Base-by-base conservation (phyloP, 1,140 invertebrate species). In the Polypedilum vanderplanki region DNA sequence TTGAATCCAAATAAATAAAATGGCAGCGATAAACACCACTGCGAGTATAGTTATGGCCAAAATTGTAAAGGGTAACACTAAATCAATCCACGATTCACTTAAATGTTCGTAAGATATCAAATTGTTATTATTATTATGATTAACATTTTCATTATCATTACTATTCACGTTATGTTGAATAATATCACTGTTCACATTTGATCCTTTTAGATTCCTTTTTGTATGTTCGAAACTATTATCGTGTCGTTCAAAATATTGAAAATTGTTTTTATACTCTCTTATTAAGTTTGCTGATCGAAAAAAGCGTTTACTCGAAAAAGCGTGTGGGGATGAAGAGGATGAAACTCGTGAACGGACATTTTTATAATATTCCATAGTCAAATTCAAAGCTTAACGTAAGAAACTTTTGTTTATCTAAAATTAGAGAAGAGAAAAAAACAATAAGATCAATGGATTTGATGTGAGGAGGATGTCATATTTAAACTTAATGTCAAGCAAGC, bases 31-130 rank as follows among this genome's bases (percentile, higher is more conserved):
- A 12, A 70, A 18, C 0, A 70, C 7, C 9, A 70, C 65, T 20
- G 17, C 65, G 17, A 70, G 3, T 20, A 70, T 70, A 10, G 65
- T 70, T 18, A 70, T 70, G 18, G 17, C 65, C 17, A 70, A 22
- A 18, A 70, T 70, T 20, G 65, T 70, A 9, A 70, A 70, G 7
- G 65, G 65, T 7, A 70, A 22, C 15, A 70, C 65, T 18, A 70
- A 22, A 10, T 70, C 65, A 20, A 70, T 70, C 65, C 65, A 70
- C 65, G 65, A 70, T 70, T 70, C 65, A 70, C 65, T 22, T 70
- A 70, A 70, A 70, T 70, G 65, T 70, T 70, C 65, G 17, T 70
- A 70, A 10, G 65, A 18, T 70, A 70, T 70, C 65, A 70, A 22
- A 70, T 70, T 70, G 18, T 70, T 70, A 20, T 18, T 20, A 67